Base-by-base conservation (phyloP, 2,888 invertebrate genomes). In the Nymphalis urticae region DNA sequence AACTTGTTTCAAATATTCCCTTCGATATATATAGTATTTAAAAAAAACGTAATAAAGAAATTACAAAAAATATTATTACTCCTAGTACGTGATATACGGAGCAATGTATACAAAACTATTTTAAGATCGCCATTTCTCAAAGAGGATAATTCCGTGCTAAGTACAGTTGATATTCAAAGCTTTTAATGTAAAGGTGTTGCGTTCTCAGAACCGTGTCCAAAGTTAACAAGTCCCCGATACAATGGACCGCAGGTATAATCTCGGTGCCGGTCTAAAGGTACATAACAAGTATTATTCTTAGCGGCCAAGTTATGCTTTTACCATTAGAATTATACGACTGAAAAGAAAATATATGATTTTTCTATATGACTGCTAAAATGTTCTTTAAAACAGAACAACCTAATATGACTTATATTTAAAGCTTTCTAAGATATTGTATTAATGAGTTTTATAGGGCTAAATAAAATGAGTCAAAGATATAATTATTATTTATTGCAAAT, bases 231-330 rank as follows among this genome's bases (percentile, higher is more conserved):
- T 69, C 61, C 58, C 58, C 58, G 64, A 53, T 64, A 69, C 68
- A 71, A 71, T 68, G 69, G 65, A 60, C 59, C 69, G 71, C 75
- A 75, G 77, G 79, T 77, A 78, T 58, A 77, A 72, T 71, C 62
- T 75, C 73, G 74, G 70, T 48, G 68, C 42, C 50, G 58, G 61
- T 63, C 64, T 32, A 27, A 53, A 54, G 60, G 54, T 64, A 60
- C 66, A 56, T 63, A 48, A 36, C 48, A 32, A 60, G 48, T 72
- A 72, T 68, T 72, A 70, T 72, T 72, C 71, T 68, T 68, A 65
- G 21, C 24, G 17, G 24, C 5, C 17, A 48, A 48, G 53, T 48
- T 64, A 56, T 61, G 42, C 54, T 50, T 48, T 32, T 21, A 19
- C 36, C 13, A 36, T 58, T 16, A 56, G 27, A 54, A 48, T 48